These are phyloP conservation scores for Origma solitaria DNA, from an alignment of 2,113 vertebrate genomes.

Conservation along the genomic window DNA sequence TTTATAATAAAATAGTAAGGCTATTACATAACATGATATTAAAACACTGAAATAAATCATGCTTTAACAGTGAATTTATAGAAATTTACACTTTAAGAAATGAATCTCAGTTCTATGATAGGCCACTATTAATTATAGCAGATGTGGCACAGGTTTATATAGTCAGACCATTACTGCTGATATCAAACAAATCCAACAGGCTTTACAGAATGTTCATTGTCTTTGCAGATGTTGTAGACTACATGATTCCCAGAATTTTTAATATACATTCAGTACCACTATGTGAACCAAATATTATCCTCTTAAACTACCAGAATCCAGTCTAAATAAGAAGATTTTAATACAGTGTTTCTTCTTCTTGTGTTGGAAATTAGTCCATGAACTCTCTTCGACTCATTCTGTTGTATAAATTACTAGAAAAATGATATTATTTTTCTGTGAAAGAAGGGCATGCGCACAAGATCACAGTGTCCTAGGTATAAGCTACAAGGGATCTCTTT, in stretches of 20 bases:
- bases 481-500: background rate
- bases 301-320: background rate
- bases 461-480: background rate
- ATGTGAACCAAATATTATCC: background rate
- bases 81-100: background rate
- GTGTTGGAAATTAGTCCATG: background rate
- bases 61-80: background rate
- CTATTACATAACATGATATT: background rate
- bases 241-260: background rate
- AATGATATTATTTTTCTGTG: background rate
- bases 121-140: background rate
- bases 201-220: background rate
- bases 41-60: background rate
- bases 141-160: background rate
- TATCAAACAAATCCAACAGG: background rate
- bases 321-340: background rate
- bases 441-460: background rate
- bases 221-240: background rate
- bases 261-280: background rate
- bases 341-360: background rate
- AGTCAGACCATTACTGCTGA: background rate
- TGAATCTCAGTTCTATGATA: background rate
- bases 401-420: background rate
- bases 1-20: background rate
- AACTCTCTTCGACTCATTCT: background rate